A percentile compares a stretch with the other conserved stretches of the same genome.
Conservation (phyloP, 2,113 vertebrate genomes). For the Lophura nycthemera region DNA sequence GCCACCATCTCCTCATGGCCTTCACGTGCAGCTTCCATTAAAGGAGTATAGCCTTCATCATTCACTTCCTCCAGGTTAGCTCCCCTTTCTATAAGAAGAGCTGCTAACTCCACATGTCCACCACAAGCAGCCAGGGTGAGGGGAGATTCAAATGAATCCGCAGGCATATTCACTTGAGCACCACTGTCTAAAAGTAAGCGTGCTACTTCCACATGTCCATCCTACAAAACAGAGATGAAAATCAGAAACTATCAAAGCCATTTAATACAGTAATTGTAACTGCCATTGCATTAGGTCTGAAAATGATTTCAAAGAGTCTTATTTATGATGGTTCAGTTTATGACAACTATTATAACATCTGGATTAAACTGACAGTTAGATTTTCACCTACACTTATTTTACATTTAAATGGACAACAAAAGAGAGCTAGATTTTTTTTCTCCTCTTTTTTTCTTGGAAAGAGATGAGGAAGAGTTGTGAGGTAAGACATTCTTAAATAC, state of each 20-base stretch:
- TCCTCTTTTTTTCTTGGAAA: neutral
- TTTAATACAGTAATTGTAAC: neutral
- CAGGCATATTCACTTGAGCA: constrained; percentile 99
- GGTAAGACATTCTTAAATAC: neutral
- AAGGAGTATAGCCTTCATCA: constrained; percentile 97
- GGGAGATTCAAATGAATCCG: constrained; percentile 97
- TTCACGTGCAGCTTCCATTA: constrained; percentile 98
- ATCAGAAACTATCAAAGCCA: neutral
- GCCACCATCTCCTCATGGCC: constrained; percentile 99
- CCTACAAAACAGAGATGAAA: constrained; percentile 73
- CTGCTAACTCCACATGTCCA: constrained; percentile 95
- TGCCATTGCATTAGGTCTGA: neutral
- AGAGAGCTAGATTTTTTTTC: neutral
- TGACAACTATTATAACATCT: neutral
- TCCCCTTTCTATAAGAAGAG: constrained; percentile 95
- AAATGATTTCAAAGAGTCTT: neutral
- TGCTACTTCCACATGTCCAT: constrained; percentile 97
- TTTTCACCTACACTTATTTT: neutral
- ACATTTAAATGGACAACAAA: neutral
- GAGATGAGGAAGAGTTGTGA: neutral
- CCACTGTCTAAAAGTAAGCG: constrained; percentile 97
- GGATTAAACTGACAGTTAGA: neutral
- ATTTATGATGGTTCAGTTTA: neutral
- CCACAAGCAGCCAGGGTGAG: constrained; percentile 96
- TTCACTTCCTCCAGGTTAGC: constrained; percentile 99